A percentile compares a stretch with the other conserved stretches of the same genome.
These are phyloP conservation scores for Panthera uncia DNA, from an alignment of 2,113 vertebrate species.

Conservation along the genomic window DNA sequence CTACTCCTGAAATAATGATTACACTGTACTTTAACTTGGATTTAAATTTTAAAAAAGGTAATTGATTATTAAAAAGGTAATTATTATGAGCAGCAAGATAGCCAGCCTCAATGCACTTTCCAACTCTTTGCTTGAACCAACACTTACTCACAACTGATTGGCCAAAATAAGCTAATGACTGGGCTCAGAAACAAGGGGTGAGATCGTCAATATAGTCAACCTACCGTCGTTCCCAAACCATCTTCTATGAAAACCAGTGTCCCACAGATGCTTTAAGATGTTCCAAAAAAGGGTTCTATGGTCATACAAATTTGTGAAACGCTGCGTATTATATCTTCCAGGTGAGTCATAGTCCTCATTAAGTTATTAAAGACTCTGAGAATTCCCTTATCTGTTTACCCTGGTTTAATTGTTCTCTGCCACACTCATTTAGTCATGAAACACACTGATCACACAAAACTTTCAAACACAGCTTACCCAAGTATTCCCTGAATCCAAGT, in stretches of 20 bases:
- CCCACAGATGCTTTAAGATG: background rate
- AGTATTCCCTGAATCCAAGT: background rate
- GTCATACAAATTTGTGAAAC: background rate
- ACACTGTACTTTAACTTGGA: too few species aligned
- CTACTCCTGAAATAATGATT: too few species aligned
- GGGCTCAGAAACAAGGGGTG: background rate
- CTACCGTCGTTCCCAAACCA: background rate
- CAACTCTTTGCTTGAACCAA: background rate
- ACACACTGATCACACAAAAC: slow-evolving; percentile 37
- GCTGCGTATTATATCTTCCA: background rate
- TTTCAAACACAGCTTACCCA: background rate
- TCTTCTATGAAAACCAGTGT: background rate
- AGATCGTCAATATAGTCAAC: background rate
- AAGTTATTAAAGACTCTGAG: slow-evolving; percentile 2
- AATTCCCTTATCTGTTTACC: background rate
- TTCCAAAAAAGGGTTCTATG: background rate
- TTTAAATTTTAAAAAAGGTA: too few species aligned
- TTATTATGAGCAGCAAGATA: background rate
- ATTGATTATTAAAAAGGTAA: too few species aligned
- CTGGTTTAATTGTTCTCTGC: slow-evolving; percentile 17
- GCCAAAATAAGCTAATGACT: background rate
- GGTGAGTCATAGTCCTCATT: background rate
- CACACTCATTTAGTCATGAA: background rate
- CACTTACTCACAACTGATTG: background rate
- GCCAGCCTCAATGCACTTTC: background rate